phyloP scores from a whole-genome alignment of 2,113 vertebrate genomes.

The Hoplias malabaricus region DNA sequence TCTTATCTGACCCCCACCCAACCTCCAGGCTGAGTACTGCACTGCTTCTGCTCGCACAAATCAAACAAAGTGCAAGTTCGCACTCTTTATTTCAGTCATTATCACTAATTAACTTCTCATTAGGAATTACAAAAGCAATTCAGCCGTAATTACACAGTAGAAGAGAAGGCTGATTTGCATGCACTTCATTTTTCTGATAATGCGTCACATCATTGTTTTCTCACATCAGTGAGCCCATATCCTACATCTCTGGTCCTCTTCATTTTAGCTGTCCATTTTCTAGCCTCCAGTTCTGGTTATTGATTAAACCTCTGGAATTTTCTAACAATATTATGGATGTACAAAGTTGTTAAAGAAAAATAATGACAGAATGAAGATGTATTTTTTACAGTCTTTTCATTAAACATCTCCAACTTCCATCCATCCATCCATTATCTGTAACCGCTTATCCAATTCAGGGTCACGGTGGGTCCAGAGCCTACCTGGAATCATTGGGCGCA shows the following conservation, averaged over 20 bases:
- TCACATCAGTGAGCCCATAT: not conserved
- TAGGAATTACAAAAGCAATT: conserved; percentile 51
- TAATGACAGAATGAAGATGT: too few species aligned
- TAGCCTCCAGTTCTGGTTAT: too few species aligned
- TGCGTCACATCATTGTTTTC: not conserved
- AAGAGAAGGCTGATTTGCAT: conserved; percentile 1
- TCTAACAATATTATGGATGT: too few species aligned
- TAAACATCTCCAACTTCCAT: too few species aligned
- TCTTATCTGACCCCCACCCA: not conserved
- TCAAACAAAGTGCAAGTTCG: conserved; percentile 45
- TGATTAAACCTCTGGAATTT: too few species aligned
- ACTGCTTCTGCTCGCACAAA: not conserved
- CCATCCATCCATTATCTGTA: too few species aligned
- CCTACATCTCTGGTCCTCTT: not conserved
- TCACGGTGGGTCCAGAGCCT: too few species aligned
- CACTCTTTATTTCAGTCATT: conserved; percentile 60
- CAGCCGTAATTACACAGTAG: conserved; percentile 45
- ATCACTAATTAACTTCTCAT: conserved; percentile 67
- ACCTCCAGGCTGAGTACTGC: not conserved
- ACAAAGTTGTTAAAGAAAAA: too few species aligned
- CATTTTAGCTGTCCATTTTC: too few species aligned
- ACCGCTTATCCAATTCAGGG: too few species aligned
- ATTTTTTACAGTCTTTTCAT: too few species aligned
- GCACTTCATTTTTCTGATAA: not conserved
- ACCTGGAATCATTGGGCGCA: too few species aligned